Evolutionary conservation across 2,113 vertebrate species (phyloP).

Genomic region (Dasypus novemcinctus): DNA sequence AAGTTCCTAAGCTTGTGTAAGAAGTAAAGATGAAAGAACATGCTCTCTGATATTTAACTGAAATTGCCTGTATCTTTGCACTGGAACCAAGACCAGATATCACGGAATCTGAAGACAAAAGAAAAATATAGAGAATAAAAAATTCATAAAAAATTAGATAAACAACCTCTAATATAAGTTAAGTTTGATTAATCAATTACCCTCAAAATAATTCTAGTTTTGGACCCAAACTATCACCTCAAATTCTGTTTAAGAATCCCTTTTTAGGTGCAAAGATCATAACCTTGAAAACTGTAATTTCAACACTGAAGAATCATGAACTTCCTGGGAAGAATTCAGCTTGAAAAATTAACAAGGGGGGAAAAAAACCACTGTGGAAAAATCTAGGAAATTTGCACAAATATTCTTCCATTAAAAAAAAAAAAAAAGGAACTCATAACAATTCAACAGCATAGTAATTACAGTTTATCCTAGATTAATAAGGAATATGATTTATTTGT

Average conservation of each 20-base stretch:
- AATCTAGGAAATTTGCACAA: not conserved
- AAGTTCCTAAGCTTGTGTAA: not conserved
- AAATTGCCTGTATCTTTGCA: not conserved
- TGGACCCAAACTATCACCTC: not conserved
- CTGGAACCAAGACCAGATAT: not conserved
- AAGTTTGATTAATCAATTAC: not conserved
- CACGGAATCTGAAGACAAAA: not conserved
- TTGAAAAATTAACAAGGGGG: not conserved
- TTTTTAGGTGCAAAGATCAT: not conserved
- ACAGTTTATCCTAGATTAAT: not conserved
- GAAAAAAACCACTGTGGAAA: not conserved
- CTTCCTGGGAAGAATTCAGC: not conserved
- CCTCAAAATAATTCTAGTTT: not conserved
- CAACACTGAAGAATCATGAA: not conserved
- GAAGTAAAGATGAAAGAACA: not conserved
- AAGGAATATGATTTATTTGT: not conserved
- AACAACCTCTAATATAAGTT: not conserved
- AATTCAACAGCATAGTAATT: not conserved
- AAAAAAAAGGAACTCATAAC: not conserved
- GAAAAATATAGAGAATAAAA: not conserved
- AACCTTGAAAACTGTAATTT: not conserved
- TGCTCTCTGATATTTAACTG: not conserved
- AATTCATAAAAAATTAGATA: not conserved
- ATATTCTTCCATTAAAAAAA: not conserved
- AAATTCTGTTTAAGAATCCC: not conserved